phyloP scores from a whole-genome alignment of 2,888 invertebrate species.

The Callinectes sapidus region DNA sequence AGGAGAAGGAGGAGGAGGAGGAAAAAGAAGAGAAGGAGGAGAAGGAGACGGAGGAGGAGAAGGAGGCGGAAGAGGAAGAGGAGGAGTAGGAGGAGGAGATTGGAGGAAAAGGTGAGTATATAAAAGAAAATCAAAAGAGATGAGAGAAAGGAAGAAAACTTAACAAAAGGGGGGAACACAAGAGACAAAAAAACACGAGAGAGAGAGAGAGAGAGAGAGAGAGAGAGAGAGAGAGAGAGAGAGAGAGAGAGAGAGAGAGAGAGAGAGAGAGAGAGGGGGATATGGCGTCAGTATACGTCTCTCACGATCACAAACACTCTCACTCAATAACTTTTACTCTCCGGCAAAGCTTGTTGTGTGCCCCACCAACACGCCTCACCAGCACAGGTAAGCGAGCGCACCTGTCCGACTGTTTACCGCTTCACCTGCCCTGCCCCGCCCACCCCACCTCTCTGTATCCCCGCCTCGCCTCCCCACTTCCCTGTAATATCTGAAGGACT shows the following conservation, averaged over 20 bases:
- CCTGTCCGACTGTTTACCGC: background rate
- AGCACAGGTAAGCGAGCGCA: background rate
- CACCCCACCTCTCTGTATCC: background rate
- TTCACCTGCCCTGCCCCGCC: background rate
- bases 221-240: background rate
- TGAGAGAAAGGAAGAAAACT: background rate
- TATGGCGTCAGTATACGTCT: background rate
- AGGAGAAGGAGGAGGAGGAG: background rate
- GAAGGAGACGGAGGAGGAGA: background rate
- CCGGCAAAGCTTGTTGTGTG: background rate
- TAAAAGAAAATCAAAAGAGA: background rate
- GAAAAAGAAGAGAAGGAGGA: background rate
- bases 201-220: background rate
- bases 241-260: background rate
- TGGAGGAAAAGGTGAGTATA: background rate
- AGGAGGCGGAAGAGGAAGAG: background rate
- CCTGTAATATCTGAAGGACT: background rate
- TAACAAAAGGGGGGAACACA: background rate
- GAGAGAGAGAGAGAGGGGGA: background rate
- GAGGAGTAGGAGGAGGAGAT: background rate
- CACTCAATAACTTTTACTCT: background rate
- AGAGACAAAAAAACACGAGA: background rate
- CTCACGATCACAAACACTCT: background rate
- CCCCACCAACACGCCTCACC: background rate
- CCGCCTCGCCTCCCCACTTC: background rate